These are phyloP conservation scores for Holcopasites calliopsidis DNA, from an alignment of 1,140 invertebrate species.

Conservation along the genomic window DNA sequence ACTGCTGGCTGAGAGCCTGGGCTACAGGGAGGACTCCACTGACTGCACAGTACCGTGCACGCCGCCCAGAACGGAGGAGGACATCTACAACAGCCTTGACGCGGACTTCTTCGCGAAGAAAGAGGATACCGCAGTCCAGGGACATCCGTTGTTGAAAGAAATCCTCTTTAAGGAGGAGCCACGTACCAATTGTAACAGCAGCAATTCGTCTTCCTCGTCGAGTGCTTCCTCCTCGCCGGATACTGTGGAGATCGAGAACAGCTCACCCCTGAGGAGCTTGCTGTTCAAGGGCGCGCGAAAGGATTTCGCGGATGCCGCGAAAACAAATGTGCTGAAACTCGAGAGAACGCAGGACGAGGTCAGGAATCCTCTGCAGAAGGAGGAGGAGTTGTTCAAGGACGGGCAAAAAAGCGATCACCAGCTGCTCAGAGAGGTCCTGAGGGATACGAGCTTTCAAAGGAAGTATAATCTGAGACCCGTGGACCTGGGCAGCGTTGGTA, in stretches of 20 bases:
- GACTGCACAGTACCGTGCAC: constrained; percentile 78
- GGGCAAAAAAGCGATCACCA: constrained; percentile 83
- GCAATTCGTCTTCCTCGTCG: constrained; percentile 32
- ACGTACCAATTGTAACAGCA: constrained; percentile 48
- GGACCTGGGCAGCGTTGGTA: constrained; percentile 82
- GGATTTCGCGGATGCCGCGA: constrained; percentile 39
- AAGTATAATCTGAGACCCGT: constrained; percentile 89
- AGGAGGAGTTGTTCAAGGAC: constrained; percentile 71
- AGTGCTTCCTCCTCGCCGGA: constrained; percentile 49
- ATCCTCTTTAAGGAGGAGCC: constrained; percentile 76
- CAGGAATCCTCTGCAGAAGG: constrained; percentile 61
- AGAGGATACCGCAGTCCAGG: constrained; percentile 63
- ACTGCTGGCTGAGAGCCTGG: constrained; percentile 76
- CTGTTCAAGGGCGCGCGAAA: constrained; percentile 66
- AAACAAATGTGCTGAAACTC: constrained; percentile 47
- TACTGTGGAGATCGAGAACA: constrained; percentile 46
- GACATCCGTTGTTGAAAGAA: constrained; percentile 65
- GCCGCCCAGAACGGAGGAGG: constrained; percentile 76
- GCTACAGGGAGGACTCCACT: constrained; percentile 77
- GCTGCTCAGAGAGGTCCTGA: constrained; percentile 88
- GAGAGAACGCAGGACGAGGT: constrained; percentile 45
- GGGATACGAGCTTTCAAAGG: constrained; percentile 91
- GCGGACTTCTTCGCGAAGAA: constrained; percentile 77
- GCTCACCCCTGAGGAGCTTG: constrained; percentile 70
- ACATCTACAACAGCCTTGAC: constrained; percentile 77